Evolutionary conservation across 2,797 vertebrate species (phyloP), one percentile per base, ranked within the genome.

Genomic region (Fundulus diaphanus): DNA sequence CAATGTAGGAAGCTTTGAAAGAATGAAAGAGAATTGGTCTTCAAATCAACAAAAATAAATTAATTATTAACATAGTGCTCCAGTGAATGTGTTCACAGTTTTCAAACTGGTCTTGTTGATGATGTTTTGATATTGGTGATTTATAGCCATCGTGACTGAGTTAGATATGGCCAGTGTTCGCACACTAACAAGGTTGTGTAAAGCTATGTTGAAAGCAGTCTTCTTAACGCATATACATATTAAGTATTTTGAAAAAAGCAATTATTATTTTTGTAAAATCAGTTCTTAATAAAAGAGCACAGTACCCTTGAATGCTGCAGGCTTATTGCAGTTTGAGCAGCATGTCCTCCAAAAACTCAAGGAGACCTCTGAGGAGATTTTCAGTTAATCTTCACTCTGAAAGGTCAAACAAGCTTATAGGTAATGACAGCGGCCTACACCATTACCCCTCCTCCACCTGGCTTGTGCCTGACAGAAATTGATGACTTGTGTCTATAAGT

Each of bases 371-470:
- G 22, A 40, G 61, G 24, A 29, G 48, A 67, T 54, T 74, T 52
- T 40, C n/a, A 67, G 7, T 66, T 51, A 20, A 65, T 73, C 59
- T 65, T 59, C 40, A 22, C 5, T 37, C 8, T 27, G 13, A 74
- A 54, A 67, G 61, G 72, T 52, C 48, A 24, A 40, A 66, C 20
- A 22, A 54, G 52, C 67, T 59, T 33, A 57, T 68, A n/a, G 40
- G 15, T 42, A 54, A 49, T 48, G 52, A 22, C 52, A 49, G 24
- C 5, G 3, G 66, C 29, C 52, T 54, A 59, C 12, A 35, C 7
- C 48, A 46, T 18, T 5, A 48, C 42, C 40, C 40, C 24, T 68
- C 52, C 40, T 56, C 22, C 52, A 11, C 6, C 33, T 27, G 37
- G n/a, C n/a, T 31, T 42, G 31, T 29, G 31, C 5, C 15, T 69